A percentile compares a stretch with the other conserved stretches of the same genome.
These are phyloP conservation scores for Sphaerophoria rueppellii DNA, from an alignment of 2,888 invertebrate species.

Conservation along the genomic window DNA sequence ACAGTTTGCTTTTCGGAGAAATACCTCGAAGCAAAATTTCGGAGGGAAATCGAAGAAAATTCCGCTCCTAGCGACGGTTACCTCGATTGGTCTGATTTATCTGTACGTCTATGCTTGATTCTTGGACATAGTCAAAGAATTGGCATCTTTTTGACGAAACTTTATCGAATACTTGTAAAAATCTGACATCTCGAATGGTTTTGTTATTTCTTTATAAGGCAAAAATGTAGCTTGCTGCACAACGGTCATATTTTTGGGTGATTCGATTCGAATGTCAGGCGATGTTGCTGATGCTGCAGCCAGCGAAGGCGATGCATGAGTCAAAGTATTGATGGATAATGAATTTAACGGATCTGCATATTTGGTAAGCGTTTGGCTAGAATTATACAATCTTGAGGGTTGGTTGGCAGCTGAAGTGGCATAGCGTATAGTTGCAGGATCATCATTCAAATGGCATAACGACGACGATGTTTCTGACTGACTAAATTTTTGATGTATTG, in stretches of 20 bases:
- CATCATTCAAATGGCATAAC: constrained; percentile 24
- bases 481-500: constrained; percentile 28
- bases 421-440: constrained; percentile 44
- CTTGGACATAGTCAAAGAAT: constrained; percentile 64
- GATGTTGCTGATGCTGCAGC: constrained; percentile 74
- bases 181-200: constrained; percentile 99
- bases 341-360: constrained; percentile 23
- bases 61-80: too few species aligned
- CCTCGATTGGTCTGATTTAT: too few species aligned
- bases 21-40: too few species aligned
- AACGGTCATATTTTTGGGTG: constrained; percentile 91
- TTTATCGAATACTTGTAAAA: constrained; percentile 99
- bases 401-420: constrained; percentile 36
- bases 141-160: constrained; percentile 86
- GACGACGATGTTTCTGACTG: constrained; percentile 25
- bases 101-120: constrained; percentile 34
- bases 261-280: constrained; percentile 86
- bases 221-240: constrained; percentile 95
- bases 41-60: too few species aligned
- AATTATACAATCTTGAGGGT: constrained; percentile 42
- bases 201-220: constrained; percentile 95
- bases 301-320: constrained; percentile 58
- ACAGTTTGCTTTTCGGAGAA: too few species aligned
- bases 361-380: constrained; percentile 41
- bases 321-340: constrained; percentile 5